These are phyloP conservation scores for Holothuria glaberrima DNA, from an alignment of 35 echinoderm and acorn worm species.

Conservation along the genomic window DNA sequence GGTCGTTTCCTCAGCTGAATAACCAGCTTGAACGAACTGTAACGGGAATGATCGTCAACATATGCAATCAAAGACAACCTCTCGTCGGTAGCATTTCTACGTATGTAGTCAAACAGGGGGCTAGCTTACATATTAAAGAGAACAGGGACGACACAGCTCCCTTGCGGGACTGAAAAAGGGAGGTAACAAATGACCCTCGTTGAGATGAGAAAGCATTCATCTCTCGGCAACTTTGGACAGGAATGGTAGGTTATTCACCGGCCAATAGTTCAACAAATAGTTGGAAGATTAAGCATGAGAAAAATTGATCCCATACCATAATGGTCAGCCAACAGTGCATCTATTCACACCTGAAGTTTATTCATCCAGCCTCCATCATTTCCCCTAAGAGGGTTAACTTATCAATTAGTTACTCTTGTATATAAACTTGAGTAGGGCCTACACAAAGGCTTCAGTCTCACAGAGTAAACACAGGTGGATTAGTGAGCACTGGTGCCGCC, in stretches of 20 bases:
- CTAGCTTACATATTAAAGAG: conserved; percentile 15
- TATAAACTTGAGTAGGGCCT: too few relatives aligned
- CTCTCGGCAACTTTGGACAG: conserved; percentile 19
- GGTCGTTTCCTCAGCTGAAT: neutral
- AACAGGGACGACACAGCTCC: neutral
- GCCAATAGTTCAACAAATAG: conserved; percentile 8
- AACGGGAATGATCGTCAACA: conserved; percentile 4
- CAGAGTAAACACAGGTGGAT: too few relatives aligned
- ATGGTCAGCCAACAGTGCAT: too few relatives aligned
- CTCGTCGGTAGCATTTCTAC: neutral
- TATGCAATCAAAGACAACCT: neutral
- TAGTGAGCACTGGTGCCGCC: too few relatives aligned
- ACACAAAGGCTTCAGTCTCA: too few relatives aligned
- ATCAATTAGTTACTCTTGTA: too few relatives aligned
- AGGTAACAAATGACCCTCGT: neutral
- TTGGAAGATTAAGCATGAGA: neutral
- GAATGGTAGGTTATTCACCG: too few relatives aligned
- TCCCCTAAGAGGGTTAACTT: too few relatives aligned
- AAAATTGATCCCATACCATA: too few relatives aligned
- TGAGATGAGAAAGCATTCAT: conserved; percentile 13
- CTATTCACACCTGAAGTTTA: too few relatives aligned
- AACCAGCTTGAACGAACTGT: neutral
- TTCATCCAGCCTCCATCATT: too few relatives aligned
- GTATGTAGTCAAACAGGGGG: neutral
- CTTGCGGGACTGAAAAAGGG: neutral